Conservation (phyloP, 1,140 invertebrate genomes). For the Eufriesea mexicana region DNA sequence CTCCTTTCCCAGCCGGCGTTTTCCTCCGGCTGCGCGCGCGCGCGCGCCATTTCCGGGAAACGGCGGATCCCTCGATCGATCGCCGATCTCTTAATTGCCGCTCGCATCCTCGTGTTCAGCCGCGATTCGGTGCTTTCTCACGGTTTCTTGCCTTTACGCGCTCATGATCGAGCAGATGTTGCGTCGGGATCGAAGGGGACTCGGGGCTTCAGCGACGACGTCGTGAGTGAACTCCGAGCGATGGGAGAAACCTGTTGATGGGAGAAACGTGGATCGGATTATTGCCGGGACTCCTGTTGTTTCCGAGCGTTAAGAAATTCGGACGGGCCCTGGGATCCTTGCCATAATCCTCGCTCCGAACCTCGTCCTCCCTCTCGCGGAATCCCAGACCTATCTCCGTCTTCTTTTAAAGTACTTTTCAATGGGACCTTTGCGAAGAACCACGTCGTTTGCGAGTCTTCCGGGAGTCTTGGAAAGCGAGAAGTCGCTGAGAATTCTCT, state of each 20-base stretch:
- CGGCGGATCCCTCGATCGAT: slow-evolving; percentile 22
- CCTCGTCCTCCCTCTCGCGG: no score
- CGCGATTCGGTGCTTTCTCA: slow-evolving; percentile 18
- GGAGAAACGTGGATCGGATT: neutral
- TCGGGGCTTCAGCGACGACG: neutral
- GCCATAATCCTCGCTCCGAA: no score
- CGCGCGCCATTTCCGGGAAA: slow-evolving; percentile 16
- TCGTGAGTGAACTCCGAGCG: neutral
- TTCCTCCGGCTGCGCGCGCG: neutral
- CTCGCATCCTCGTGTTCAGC: neutral
- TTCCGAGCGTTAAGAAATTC: neutral
- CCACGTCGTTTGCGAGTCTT: no score
- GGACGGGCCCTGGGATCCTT: neutral
- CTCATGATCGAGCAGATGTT: slow-evolving; percentile 5
- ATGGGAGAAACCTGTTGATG: slow-evolving; percentile 15
- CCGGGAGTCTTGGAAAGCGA: no score
- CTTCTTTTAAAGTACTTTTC: no score
- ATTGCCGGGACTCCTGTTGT: neutral
- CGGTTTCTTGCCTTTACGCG: neutral
- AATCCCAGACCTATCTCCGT: no score
- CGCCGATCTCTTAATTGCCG: slow-evolving; percentile 28
- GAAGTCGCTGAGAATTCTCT: no score
- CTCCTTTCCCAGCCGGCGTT: neutral
- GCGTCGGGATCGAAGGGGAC: neutral
- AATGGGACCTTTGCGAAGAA: no score